These are phyloP conservation scores for Ceratina calcarata DNA, from an alignment of 1,140 invertebrate species.

Conservation along the genomic window DNA sequence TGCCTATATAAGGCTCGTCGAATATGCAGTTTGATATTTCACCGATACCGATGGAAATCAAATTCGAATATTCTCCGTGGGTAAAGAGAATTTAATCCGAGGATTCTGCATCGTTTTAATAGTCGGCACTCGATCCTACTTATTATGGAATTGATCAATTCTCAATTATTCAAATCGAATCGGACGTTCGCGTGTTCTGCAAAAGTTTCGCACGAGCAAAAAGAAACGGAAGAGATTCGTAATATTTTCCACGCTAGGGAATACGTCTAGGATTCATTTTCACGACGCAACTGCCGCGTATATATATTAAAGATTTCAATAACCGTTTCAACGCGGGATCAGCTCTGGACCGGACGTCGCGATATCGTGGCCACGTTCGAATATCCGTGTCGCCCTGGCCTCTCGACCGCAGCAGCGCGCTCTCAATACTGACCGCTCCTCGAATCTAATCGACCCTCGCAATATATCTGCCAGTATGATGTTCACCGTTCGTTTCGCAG, in stretches of 20 bases:
- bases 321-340: conserved; percentile 19
- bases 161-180: too few relatives aligned
- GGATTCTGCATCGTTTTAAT: background rate
- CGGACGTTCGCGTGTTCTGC: background rate
- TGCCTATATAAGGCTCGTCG: too few relatives aligned
- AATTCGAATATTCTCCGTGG: too few relatives aligned
- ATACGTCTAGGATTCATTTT: background rate
- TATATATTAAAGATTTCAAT: conserved; percentile 22
- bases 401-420: conserved; percentile 19
- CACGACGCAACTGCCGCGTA: background rate
- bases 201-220: background rate
- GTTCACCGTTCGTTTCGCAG: conserved; percentile 13
- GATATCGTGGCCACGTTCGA: conserved; percentile 40
- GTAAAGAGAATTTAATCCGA: background rate
- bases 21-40: background rate
- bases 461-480: conserved; percentile 36
- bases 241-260: background rate
- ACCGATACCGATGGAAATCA: background rate
- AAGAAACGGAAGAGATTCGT: background rate
- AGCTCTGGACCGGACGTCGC: conserved; percentile 29
- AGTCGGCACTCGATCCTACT: background rate
- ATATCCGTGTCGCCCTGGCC: conserved; percentile 42
- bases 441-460: conserved; percentile 58
- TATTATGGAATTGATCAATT: background rate
- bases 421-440: conserved; percentile 33